Percentiles rank a stretch among this genome's conserved stretches.
phyloP scores from a whole-genome alignment of 2,113 vertebrate species.

The Indicator indicator region DNA sequence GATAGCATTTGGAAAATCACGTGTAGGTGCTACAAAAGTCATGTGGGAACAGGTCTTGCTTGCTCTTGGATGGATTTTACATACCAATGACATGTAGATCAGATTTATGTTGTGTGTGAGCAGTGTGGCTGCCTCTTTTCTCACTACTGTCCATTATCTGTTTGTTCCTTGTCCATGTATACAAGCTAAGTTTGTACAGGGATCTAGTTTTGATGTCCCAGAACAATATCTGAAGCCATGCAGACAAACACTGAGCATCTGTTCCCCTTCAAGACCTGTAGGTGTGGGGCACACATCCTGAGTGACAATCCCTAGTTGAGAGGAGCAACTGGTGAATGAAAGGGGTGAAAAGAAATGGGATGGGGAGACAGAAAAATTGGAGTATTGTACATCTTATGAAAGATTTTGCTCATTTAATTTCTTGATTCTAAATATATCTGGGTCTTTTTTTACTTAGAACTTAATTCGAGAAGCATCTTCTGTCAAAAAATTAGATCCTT shows the following conservation, averaged over 20 bases:
- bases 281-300: fast-evolving
- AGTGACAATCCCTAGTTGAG: neutral
- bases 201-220: neutral
- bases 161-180: neutral
- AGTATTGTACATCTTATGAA: neutral
- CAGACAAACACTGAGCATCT: neutral
- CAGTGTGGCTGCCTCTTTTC: neutral
- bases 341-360: neutral
- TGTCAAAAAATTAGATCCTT: neutral
- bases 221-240: neutral
- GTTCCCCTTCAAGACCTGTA: neutral
- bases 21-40: neutral
- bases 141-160: neutral
- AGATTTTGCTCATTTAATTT: neutral
- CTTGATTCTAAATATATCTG: neutral
- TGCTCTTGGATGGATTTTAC: neutral
- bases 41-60: neutral
- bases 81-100: fast-evolving
- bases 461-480: fast-evolving
- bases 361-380: neutral
- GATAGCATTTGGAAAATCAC: neutral
- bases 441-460: neutral
- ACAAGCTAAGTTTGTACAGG: neutral
- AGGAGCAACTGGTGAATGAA: neutral
- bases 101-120: neutral